Base-by-base conservation (phyloP, 2,113 vertebrate species). In the Patagioenas fasciata region DNA sequence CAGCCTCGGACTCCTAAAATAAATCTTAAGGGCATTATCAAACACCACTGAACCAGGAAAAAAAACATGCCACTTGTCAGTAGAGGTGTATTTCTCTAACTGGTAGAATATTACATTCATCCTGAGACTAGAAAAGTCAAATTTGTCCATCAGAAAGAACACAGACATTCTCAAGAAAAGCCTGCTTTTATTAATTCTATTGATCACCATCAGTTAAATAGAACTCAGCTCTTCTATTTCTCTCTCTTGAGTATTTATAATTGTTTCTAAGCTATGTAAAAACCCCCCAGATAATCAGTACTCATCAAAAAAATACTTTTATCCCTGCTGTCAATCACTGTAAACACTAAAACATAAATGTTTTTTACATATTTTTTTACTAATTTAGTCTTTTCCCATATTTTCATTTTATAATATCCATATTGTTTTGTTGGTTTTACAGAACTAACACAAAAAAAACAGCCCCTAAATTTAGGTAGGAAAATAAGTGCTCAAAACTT, bases 401-500 rank as follows among this genome's bases (percentile, higher is more conserved):
- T 40, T 83, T 12, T 58, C 5, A 48, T 62, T 87, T 89, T 62
- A 72, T 56, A 71, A 67, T 8, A 81, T 60, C n/a, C 42, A 71
- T 92, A 87, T 42, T 80, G 51, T 70, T 94, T 92, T 75, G 51
- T 18, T 74, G 14, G 7, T 81, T 91, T 94, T 92, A 90, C 36
- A 80, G 57, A 91, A 67, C 10, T 78, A 88, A 88, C 2, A 3
- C 10, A 70, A 74, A 87, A 87, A 91, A 94, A 47, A 0, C 13
- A 26, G 23, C 1, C 26, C 34, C 92, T 93, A 93, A 92, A 81
- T 95, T 93, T 90, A 96, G 93, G n/a, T 91, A 80, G 61, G 53
- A 97, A 95, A 96, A 92, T 84, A 95, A 85, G 44, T 64, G 34
- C 79, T 93, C 25, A 5, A 90, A 88, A 94, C 53, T 81, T 74